Conservation (phyloP, 2,113 vertebrate species). For the Onychostoma macrolepis region DNA sequence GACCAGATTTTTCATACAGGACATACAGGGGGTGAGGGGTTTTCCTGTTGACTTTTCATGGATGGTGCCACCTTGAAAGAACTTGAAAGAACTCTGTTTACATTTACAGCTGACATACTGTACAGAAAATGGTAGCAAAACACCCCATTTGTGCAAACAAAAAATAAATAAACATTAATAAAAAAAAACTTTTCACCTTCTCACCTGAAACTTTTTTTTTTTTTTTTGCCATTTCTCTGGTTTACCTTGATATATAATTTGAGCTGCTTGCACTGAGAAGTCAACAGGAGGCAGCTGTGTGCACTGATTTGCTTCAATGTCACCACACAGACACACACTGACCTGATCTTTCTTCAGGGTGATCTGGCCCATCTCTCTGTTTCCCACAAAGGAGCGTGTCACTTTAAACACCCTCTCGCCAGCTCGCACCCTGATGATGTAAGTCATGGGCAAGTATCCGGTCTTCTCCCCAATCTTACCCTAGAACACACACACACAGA, state of each 20-base stretch:
- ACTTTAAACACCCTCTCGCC: conserved; percentile 90
- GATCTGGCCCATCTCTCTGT: conserved; percentile 94
- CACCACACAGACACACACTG: conserved; percentile 3
- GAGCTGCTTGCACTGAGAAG: background rate
- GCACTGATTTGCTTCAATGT: background rate
- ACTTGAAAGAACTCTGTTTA: background rate
- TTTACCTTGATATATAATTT: background rate
- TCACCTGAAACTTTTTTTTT: too few species aligned
- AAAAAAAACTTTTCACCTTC: too few species aligned
- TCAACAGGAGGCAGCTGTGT: background rate
- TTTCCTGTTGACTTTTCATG: background rate
- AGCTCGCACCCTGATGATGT: conserved; percentile 90
- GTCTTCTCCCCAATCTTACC: conserved; percentile 93
- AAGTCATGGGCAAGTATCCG: conserved; percentile 92
- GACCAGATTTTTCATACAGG: background rate
- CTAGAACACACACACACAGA: conserved; percentile 69
- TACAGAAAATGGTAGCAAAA: background rate
- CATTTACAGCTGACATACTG: background rate
- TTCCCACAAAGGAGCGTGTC: conserved; percentile 91
- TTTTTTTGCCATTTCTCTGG: background rate
- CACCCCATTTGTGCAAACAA: too few species aligned
- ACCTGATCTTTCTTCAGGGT: conserved; percentile 98
- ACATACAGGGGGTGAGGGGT: background rate
- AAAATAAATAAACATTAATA: too few species aligned
- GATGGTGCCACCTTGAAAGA: background rate